phyloP scores from a whole-genome alignment of 2,797 vertebrate species.

The Mallotus villosus region DNA sequence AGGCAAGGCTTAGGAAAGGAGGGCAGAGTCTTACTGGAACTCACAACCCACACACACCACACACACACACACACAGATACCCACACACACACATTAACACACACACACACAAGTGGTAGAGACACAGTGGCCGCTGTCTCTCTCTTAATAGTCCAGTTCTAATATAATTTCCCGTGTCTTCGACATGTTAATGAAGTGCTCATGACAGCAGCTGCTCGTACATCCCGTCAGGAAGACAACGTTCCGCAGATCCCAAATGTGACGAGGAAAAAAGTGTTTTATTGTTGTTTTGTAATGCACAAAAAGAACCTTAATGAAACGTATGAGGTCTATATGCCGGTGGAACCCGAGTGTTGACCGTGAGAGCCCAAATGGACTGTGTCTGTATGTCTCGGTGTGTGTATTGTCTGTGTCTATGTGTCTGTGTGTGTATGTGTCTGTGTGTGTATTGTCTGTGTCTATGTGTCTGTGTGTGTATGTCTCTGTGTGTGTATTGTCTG shows the following conservation, averaged over 20 bases:
- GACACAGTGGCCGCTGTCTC: conserved; percentile 13
- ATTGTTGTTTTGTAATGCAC: not conserved
- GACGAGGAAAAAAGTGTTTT: conserved; percentile 19
- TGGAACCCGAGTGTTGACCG: conserved; percentile 3
- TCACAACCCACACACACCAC: conserved; percentile 30
- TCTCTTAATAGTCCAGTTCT: conserved; percentile 40
- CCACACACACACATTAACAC: conserved; percentile 7
- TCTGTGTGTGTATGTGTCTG: not conserved
- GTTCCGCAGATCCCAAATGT: conserved; percentile 27
- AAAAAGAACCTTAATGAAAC: not conserved
- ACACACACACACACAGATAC: not conserved
- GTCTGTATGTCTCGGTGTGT: not conserved
- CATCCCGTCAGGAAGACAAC: conserved; percentile 45
- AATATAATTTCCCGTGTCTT: conserved; percentile 39
- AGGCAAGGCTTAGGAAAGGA: conserved; percentile 36
- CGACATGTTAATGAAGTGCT: conserved; percentile 27
- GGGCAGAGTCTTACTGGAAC: conserved; percentile 9
- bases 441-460: not conserved
- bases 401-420: not conserved
- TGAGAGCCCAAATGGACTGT: not conserved
- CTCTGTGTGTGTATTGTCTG: not conserved
- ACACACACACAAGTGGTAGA: not conserved
- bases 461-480: not conserved
- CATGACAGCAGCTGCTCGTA: conserved; percentile 40
- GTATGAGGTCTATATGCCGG: conserved; percentile 2